Base-by-base conservation (phyloP, 1,140 invertebrate genomes). In the Steinernema khuongi region DNA sequence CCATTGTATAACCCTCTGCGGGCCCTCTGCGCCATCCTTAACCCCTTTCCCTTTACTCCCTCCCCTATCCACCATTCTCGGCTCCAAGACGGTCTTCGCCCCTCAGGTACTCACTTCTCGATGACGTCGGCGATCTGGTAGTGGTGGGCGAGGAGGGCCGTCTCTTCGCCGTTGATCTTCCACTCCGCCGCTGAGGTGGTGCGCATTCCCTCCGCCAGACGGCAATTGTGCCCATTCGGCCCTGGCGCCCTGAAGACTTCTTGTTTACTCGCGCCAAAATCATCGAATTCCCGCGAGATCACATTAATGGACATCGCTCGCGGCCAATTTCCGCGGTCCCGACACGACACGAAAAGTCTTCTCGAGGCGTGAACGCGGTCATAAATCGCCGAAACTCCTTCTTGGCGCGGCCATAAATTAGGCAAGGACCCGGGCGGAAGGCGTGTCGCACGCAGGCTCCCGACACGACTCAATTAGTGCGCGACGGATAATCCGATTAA, bases 91-190 rank as follows among this genome's bases (percentile, higher is more conserved):
- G n/a, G n/a, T n/a, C n/a, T n/a, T n/a, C n/a, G n/a, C n/a, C n/a
- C n/a, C n/a, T n/a, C n/a, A n/a, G n/a, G n/a, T 19, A 28, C 73
- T 72, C 60, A 81, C 80, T 85, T 81, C 69, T 85, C 83, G 30
- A 85, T 73, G 22, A 82, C 71, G 67, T 82, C 83, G 36, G 70
- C 75, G 66, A 84, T 83, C 28, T 77, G 79, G 71, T 82, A 85
- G 69, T 81, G 81, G 72, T 85, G 81, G 0, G 81, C 60, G 18
- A 82, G 71, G 7, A 82, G 73, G 0, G 83, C 83, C 41, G 80
- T 81, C 68, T 82, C 81, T n/a, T 82, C 77, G 30, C 50, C 50
- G 50, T 60, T 60, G 50, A 60, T 60, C 50, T 60, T 60, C 50
- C 50, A 60, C 26, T 60, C 50, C 50, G 50, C 50, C 50, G 50